A percentile compares a stretch with the other conserved stretches of the same genome.
These are phyloP conservation scores for Heterohyrax brucei DNA, from an alignment of 2,797 vertebrate genomes.

Conservation along the genomic window DNA sequence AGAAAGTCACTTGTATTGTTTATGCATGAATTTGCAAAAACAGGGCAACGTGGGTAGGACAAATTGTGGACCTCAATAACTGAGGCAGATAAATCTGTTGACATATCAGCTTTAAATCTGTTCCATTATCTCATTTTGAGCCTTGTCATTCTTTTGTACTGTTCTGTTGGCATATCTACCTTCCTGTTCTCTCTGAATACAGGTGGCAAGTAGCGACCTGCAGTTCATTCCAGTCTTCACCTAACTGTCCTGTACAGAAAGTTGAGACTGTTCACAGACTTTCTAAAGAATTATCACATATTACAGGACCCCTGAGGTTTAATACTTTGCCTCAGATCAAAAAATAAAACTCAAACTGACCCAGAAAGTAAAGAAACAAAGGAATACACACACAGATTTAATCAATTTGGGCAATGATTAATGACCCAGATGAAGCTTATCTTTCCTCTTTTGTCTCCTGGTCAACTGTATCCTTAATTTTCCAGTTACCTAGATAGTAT, in stretches of 20 bases:
- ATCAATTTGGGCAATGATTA: slow-evolving; percentile 52
- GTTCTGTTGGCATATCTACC: slow-evolving; percentile 49
- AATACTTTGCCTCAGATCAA: slow-evolving; percentile 34
- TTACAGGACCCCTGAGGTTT: background rate
- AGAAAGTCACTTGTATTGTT: slow-evolving; percentile 12
- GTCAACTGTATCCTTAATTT: background rate
- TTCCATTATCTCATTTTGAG: slow-evolving; percentile 34
- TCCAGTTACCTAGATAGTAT: background rate
- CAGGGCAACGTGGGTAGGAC: slow-evolving; percentile 12
- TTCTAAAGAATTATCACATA: background rate
- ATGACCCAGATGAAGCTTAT: background rate
- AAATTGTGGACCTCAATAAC: slow-evolving; percentile 42
- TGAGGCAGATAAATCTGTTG: slow-evolving; percentile 32
- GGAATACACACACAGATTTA: background rate
- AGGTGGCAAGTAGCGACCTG: slow-evolving; percentile 10
- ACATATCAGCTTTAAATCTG: slow-evolving; percentile 46
- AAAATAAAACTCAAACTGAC: slow-evolving; percentile 67
- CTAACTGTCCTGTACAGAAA: slow-evolving; percentile 32
- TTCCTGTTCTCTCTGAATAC: slow-evolving; percentile 39
- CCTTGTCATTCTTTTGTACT: slow-evolving; percentile 26
- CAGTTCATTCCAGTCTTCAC: slow-evolving; percentile 15
- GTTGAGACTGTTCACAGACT: background rate
- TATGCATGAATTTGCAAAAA: slow-evolving; percentile 21
- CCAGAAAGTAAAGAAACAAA: slow-evolving; percentile 59
- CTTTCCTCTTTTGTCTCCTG: slow-evolving; percentile 43